phyloP scores from a whole-genome alignment of 2,113 vertebrate genomes.

The Amblyornis subalaris region DNA sequence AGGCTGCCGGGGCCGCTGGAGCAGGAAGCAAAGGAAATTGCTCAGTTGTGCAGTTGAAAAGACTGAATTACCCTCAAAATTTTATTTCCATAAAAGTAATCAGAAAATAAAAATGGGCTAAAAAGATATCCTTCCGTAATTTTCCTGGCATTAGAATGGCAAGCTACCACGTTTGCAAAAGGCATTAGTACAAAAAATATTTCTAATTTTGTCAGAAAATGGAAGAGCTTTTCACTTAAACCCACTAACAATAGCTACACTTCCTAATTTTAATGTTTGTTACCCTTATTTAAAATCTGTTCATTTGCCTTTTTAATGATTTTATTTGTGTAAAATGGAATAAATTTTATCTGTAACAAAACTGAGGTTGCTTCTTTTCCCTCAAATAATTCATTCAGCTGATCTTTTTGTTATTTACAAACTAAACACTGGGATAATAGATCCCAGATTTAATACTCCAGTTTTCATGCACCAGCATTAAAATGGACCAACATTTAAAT shows the following conservation, averaged over 20 bases:
- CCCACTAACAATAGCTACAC: not conserved
- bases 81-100: not conserved
- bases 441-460: not conserved
- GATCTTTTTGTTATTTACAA: not conserved
- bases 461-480: not conserved
- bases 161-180: not conserved
- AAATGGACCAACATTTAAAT: not conserved
- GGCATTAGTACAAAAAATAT: not conserved
- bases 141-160: not conserved
- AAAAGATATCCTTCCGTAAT: not conserved
- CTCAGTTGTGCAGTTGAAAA: not conserved
- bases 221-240: not conserved
- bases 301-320: not conserved
- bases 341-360: not conserved
- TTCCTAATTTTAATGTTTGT: not conserved
- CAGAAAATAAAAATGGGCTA: not conserved
- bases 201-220: not conserved
- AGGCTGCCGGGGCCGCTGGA: slow-evolving; percentile 6
- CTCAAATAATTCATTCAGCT: not conserved
- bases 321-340: not conserved
- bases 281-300: not conserved
- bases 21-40: slow-evolving; percentile 50
- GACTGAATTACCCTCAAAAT: slow-evolving; percentile 15
- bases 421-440: not conserved
- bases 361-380: not conserved